Conservation (phyloP, 2,113 vertebrate species). For the Chionis minor region DNA sequence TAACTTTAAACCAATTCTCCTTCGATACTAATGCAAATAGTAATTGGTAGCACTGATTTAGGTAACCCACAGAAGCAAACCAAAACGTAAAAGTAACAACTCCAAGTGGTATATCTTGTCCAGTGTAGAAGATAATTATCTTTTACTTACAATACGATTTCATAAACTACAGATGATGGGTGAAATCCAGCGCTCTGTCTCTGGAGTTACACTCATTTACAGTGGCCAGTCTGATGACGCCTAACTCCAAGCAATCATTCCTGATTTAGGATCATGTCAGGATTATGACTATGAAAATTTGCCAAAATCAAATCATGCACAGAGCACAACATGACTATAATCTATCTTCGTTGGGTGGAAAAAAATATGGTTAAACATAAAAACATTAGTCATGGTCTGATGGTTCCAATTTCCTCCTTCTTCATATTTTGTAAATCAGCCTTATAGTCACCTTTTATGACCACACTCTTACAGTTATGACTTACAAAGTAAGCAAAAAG, state of each 20-base stretch:
- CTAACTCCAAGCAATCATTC: not conserved
- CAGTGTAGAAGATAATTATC: not conserved
- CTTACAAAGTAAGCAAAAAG: not conserved
- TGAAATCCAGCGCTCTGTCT: not conserved
- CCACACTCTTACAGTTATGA: not conserved
- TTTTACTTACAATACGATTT: not conserved
- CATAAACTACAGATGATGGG: not conserved
- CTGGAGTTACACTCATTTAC: not conserved
- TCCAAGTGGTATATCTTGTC: not conserved
- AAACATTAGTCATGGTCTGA: not conserved
- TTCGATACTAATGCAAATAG: not conserved
- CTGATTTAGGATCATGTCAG: not conserved
- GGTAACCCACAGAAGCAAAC: not conserved
- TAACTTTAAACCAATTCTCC: not conserved
- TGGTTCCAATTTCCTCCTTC: not conserved
- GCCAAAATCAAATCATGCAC: not conserved
- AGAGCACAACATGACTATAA: not conserved
- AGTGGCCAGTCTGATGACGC: not conserved
- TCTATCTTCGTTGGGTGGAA: not conserved
- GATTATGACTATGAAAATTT: not conserved
- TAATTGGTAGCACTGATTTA: not conserved
- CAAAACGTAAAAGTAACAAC: not conserved
- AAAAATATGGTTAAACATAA: not conserved
- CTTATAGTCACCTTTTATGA: not conserved
- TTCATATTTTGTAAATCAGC: not conserved